phyloP scores from a whole-genome alignment of 2,888 invertebrate species.

The Liposcelis brunnea region DNA sequence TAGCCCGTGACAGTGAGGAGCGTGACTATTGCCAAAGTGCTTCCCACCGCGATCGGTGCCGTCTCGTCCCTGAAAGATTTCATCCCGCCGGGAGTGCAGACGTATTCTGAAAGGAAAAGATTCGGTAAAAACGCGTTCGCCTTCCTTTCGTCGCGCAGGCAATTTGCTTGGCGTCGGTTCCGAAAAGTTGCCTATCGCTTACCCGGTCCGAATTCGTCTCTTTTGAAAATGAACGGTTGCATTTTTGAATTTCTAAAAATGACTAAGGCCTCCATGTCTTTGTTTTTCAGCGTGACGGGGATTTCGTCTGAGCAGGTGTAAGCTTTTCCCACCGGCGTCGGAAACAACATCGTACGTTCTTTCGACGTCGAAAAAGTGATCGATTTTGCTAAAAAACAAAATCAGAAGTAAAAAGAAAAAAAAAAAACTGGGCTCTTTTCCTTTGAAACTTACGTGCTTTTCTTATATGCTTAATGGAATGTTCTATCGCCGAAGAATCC shows the following conservation, averaged over 20 bases:
- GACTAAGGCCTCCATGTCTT: constrained; percentile 38
- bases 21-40: constrained; percentile 65
- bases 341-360: constrained; percentile 46
- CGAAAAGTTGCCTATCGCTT: constrained; percentile 16
- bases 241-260: constrained; percentile 52
- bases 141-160: too few species aligned
- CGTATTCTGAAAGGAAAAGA: constrained; percentile 32
- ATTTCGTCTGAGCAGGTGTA: constrained; percentile 55
- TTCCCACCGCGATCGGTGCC: constrained; percentile 68
- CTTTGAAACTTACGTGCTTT: background rate
- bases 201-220: constrained; percentile 46
- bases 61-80: constrained; percentile 53
- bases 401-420: background rate
- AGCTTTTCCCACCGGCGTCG: constrained; percentile 75
- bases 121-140: too few species aligned
- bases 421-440: background rate
- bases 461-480: background rate
- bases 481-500: constrained; percentile 35
- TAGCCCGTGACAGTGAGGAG: constrained; percentile 68
- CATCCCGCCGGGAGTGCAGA: constrained; percentile 38
- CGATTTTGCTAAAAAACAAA: background rate
- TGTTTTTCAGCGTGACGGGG: constrained; percentile 38
- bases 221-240: constrained; percentile 79
- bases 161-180: too few species aligned
- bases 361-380: constrained; percentile 25